Evolutionary conservation across 2,888 invertebrate species (phyloP).

Genomic region (Drosophila prostipennis): DNA sequence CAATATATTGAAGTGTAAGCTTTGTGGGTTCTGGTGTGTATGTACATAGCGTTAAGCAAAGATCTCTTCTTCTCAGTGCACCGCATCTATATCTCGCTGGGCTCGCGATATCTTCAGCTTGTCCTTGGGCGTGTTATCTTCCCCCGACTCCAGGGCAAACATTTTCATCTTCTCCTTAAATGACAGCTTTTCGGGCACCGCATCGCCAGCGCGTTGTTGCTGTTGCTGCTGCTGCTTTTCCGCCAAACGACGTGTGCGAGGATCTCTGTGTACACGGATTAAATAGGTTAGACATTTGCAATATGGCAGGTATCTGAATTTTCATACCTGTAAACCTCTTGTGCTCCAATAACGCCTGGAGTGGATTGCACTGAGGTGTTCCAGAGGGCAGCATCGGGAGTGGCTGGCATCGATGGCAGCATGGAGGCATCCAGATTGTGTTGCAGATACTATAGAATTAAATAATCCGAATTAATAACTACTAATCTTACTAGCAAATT

Average conservation of each 20-base stretch:
- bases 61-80: constrained; percentile 84
- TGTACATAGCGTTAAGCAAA: constrained; percentile 50
- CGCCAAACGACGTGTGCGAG: constrained; percentile 93
- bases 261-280: constrained; percentile 88
- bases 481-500: too few species aligned
- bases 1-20: constrained; percentile 55
- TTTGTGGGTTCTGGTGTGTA: constrained; percentile 33
- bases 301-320: too few species aligned
- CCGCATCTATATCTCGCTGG: constrained; percentile 95
- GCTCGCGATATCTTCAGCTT: constrained; percentile 98
- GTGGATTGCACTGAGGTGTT: constrained; percentile 87
- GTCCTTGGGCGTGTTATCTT: constrained; percentile 95
- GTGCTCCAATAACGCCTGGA: constrained; percentile 98
- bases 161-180: constrained; percentile 99
- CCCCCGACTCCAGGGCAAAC: constrained; percentile 98
- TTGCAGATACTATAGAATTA: constrained; percentile 58
- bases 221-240: constrained; percentile 91
- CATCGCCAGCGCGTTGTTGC: constrained; percentile 82
- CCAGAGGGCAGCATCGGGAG: constrained; percentile 86
- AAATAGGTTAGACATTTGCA: background rate
- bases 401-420: constrained; percentile 89
- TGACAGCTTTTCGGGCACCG: constrained; percentile 94
- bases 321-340: constrained; percentile 95
- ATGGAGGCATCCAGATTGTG: constrained; percentile 91
- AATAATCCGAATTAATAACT: background rate